Percentiles rank a stretch among this genome's conserved stretches.
Evolutionary conservation across 2,113 vertebrate species (phyloP).

Genomic region (Caranx melampygus): DNA sequence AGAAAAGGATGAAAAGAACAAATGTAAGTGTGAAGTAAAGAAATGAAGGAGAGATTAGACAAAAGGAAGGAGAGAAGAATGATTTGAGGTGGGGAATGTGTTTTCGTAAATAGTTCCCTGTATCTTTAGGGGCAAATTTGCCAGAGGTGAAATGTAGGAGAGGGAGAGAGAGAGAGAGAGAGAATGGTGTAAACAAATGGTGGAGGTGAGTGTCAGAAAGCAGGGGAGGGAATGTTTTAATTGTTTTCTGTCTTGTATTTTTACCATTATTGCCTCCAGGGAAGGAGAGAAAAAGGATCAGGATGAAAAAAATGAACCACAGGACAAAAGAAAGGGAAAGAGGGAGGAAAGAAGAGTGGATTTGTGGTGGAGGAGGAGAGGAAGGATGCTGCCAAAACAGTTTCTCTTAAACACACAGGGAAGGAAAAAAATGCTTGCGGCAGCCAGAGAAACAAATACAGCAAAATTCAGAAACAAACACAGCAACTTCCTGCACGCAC

Average conservation of each 20-base stretch:
- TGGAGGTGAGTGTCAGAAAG: conserved; percentile 16
- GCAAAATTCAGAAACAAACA: conserved; percentile 32
- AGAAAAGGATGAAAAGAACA: background rate
- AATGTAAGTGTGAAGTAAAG: background rate
- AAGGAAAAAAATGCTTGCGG: conserved; percentile 34
- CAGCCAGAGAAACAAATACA: conserved; percentile 50
- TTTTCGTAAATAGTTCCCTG: conserved; percentile 15
- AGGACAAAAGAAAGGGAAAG: background rate
- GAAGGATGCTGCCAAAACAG: conserved; percentile 53
- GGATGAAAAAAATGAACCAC: conserved; percentile 8
- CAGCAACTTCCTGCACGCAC: background rate
- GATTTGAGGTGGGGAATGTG: background rate
- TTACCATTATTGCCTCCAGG: conserved; percentile 3
- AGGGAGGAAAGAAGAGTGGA: background rate
- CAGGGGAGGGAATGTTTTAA: conserved; percentile 30
- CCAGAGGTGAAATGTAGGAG: conserved; percentile 12
- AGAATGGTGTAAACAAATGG: background rate
- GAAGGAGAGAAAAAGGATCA: conserved; percentile 5
- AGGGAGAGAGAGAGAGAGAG: background rate
- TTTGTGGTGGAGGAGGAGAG: background rate
- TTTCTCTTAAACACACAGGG: conserved; percentile 44
- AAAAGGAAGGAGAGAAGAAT: background rate
- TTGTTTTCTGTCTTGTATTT: conserved; percentile 38
- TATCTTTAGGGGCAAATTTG: background rate
- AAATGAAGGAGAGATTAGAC: background rate